Base-by-base conservation (phyloP, 2,888 invertebrate genomes). In the Carabus problematicus region DNA sequence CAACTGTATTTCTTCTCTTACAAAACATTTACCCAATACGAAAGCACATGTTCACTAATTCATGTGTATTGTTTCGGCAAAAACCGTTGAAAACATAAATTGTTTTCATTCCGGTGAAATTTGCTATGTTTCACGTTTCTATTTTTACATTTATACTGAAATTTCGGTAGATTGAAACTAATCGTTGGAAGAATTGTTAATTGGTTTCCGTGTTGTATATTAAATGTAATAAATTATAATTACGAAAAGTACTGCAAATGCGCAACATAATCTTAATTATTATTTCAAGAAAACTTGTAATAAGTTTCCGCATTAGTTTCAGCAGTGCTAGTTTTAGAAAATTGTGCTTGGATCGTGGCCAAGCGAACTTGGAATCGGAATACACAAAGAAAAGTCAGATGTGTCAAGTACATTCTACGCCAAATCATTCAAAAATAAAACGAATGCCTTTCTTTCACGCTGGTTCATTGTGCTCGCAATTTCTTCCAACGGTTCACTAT, bases 291-390 rank as follows among this genome's bases (percentile, higher is more conserved):
- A 54, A 16, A 63, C 41, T 64, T 56, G 49, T 55, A 64, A 55
- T 64, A 43, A 64, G 45, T 64, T 64, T 64, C 64, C 64, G 64
- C 64, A 64, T 64, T 64, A 64, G 56, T 64, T 64, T 64, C 55
- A 19, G 14, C 55, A 19, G 14, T 11, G 56, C 55, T 63, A 18
- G 14, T 55, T 64, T 64, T 64, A 64, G 64, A 14, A 64, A 55
- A 55, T 41, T 55, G 41, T 64, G 9, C 7, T 64, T 64, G 64
- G 64, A 64, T 64, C 43, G 39, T n/a, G 42, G 64, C 64, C 64
- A 64, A 64, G 19, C 9, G 29, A 64, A 55, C 56, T 64, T 64
- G 64, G 64, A 64, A 64, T 29, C 55, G 64, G 56, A 42, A 64
- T 55, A 64, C 45, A 64, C 64, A 64, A 64, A 64, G 64, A 64